Percentiles rank a stretch among this genome's conserved stretches.
These are phyloP conservation scores for Molossus alvarezi DNA, from an alignment of 2,797 vertebrate genomes.

Conservation along the genomic window DNA sequence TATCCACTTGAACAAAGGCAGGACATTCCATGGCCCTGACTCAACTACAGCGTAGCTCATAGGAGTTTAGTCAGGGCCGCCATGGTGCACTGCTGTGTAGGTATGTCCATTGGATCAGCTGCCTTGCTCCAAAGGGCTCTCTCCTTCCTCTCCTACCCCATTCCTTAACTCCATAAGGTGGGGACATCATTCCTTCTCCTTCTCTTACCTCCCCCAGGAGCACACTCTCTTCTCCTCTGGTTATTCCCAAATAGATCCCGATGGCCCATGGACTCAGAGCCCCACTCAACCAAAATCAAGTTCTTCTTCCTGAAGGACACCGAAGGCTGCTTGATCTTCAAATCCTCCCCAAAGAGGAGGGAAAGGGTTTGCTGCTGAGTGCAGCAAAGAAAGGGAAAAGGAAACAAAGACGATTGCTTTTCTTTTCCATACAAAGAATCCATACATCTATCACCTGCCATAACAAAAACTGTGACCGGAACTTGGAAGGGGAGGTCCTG, in stretches of 20 bases:
- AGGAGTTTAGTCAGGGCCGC: neutral
- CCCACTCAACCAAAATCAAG: neutral
- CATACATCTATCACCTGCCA: neutral
- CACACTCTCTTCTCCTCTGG: neutral
- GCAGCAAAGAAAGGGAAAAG: neutral
- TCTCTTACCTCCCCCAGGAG: neutral
- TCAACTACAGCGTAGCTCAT: neutral
- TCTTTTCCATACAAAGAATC: neutral
- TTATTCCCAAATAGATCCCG: neutral
- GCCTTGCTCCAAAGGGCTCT: neutral
- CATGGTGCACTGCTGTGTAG: too few relatives aligned
- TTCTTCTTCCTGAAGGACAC: neutral
- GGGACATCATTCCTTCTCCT: neutral
- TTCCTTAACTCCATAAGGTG: neutral
- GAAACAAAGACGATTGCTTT: neutral
- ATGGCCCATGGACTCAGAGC: neutral
- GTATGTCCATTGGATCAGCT: neutral
- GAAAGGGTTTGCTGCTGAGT: neutral
- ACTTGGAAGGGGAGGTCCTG: neutral
- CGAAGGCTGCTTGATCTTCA: neutral
- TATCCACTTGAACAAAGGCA: neutral
- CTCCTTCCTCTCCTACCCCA: neutral
- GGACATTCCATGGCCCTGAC: neutral
- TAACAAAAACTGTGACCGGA: neutral
- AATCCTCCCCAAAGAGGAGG: neutral